Conservation (phyloP, 2,797 vertebrate genomes). For the Uromys caudimaculatus region DNA sequence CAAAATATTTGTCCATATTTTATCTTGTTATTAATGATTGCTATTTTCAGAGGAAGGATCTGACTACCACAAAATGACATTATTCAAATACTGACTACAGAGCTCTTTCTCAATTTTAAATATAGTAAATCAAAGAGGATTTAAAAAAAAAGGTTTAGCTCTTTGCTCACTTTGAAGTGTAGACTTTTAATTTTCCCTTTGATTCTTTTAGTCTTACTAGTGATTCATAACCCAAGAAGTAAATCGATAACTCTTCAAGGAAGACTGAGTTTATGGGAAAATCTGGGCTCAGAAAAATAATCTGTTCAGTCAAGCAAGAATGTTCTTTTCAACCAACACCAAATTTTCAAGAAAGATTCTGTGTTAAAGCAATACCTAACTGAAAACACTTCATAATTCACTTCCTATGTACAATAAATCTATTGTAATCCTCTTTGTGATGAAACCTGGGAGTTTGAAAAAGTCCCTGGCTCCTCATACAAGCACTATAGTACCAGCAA, state of each 20-base stretch:
- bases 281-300: slow-evolving; percentile 71
- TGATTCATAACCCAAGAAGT: slow-evolving; percentile 74
- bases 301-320: slow-evolving; percentile 71
- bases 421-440: slow-evolving; percentile 71
- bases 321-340: slow-evolving; percentile 58
- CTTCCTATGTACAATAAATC: slow-evolving; percentile 71
- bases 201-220: slow-evolving; percentile 64
- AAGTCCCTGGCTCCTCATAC: slow-evolving; percentile 30
- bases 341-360: slow-evolving; percentile 69
- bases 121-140: slow-evolving; percentile 53
- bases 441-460: slow-evolving; percentile 66
- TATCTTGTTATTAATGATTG: background rate
- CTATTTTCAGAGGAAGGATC: background rate
- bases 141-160: slow-evolving; percentile 57
- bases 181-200: slow-evolving; percentile 79
- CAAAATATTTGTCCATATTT: background rate
- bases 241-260: slow-evolving; percentile 80
- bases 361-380: slow-evolving; percentile 67
- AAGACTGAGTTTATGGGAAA: slow-evolving; percentile 78
- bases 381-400: slow-evolving; percentile 73
- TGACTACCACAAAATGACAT: slow-evolving; percentile 48
- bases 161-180: slow-evolving; percentile 71
- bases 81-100: slow-evolving; percentile 21
- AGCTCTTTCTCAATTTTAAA: slow-evolving; percentile 64
- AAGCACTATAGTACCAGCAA: background rate